Conservation (phyloP, 2,113 vertebrate species). For the Proteles cristata region DNA sequence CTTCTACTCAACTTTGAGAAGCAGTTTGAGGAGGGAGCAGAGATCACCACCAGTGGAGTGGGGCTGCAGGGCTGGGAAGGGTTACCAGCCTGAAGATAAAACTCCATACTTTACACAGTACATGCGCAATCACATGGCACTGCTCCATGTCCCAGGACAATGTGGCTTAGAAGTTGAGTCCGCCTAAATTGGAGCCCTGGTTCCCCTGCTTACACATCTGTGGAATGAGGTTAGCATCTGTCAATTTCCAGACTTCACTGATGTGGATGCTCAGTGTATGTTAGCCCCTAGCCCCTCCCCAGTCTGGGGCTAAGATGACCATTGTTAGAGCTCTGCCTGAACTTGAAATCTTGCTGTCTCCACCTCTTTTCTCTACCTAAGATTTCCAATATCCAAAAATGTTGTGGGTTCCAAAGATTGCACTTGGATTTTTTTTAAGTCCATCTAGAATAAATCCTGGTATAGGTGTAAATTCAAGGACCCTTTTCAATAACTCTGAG, state of each 20-base stretch:
- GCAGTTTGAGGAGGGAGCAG: not conserved
- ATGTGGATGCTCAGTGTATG: not conserved
- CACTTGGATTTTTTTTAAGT: not conserved
- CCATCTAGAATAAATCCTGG: not conserved
- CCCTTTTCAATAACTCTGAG: not conserved
- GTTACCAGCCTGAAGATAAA: not conserved
- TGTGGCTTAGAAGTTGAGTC: not conserved
- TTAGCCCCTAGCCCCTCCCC: not conserved
- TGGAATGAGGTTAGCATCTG: not conserved
- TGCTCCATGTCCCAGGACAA: not conserved
- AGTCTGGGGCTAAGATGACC: not conserved
- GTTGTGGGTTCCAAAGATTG: not conserved
- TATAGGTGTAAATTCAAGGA: not conserved
- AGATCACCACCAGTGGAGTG: not conserved
- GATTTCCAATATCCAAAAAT: not conserved
- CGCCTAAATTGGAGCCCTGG: not conserved
- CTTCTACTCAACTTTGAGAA: not conserved
- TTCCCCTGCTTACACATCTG: not conserved
- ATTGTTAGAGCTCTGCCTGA: not conserved
- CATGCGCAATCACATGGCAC: not conserved
- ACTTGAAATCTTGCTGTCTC: not conserved
- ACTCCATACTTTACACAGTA: not conserved
- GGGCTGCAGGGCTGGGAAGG: not conserved
- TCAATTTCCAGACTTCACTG: not conserved
- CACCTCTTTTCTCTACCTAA: not conserved